Base-by-base conservation (phyloP, 2,113 vertebrate genomes). In the Aegithalos caudatus region DNA sequence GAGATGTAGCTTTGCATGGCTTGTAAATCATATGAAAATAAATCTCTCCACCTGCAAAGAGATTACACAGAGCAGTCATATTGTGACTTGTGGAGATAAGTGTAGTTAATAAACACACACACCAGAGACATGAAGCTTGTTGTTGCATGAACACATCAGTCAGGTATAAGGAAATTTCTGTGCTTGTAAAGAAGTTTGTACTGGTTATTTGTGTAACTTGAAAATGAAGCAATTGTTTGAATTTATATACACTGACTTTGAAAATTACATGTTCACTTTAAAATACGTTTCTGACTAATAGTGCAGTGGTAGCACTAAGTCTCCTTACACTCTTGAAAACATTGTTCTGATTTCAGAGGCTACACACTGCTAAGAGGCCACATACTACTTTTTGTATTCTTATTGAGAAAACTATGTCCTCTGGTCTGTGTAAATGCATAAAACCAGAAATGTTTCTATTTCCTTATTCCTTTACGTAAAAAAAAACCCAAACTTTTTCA, bases 211-310 rank as follows among this genome's bases (percentile, higher is more conserved):
- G 42, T 86, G 42, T 79, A 93, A 86, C 17, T 42, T 54, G 45
- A 80, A 95, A 92, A 94, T 78, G 44, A 90, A 91, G 72, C 51
- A 16, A 53, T 62, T 92, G 23, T 73, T 92, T 96, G 45, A 60
- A 94, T 93, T 95, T 90, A 67, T 62, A 72, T 58, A 44, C 62
- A 86, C 42, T 87, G 82, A 88, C 60, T 87, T 86, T 92, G 37
- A 90, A 95, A 96, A 97, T 90, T 40, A 44, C 44, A 61, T 86
- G 57, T 91, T 96, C 94, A 71, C 51, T 86, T 93, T 88, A 89
- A 97, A 96, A 93, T 45, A 93, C 70, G 79, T 76, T 93, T 78
- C 73, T 94, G 38, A 65, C 58, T 94, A 80, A 81, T 3, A 78
- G 42, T 89, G 74, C 17, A 77, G 53, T 14, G 18, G 28, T 66